phyloP scores from a whole-genome alignment of 2,797 vertebrate species.

The Falco naumanni region DNA sequence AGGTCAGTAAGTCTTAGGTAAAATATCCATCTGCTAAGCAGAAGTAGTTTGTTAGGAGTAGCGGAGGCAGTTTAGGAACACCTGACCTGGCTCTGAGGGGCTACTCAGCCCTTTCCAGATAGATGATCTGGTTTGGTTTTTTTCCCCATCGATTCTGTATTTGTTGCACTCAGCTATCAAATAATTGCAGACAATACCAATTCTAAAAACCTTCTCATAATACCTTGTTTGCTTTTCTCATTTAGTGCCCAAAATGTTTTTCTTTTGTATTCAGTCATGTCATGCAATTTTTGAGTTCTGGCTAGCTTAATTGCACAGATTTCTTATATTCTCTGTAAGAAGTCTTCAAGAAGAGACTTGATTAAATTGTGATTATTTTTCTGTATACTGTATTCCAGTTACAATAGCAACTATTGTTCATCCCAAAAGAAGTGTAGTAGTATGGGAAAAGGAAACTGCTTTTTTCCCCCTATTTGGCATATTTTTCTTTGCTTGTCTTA shows the following conservation, averaged over 20 bases:
- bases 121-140: background rate
- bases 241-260: background rate
- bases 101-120: constrained; percentile 7
- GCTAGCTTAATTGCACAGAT: background rate
- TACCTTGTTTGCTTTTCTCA: background rate
- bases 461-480: background rate
- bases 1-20: background rate
- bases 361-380: constrained; percentile 39
- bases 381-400: background rate
- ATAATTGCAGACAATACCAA: background rate
- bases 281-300: background rate
- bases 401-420: background rate
- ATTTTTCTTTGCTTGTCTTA: background rate
- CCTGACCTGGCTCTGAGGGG: background rate
- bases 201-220: background rate
- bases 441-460: background rate
- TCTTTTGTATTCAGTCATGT: background rate
- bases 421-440: background rate
- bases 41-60: background rate
- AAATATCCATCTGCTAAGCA: background rate
- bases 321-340: background rate
- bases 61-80: background rate
- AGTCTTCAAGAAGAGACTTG: background rate
- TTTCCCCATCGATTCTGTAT: background rate
- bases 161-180: background rate